phyloP scores from a whole-genome alignment of 2,113 vertebrate genomes.

The Mirounga angustirostris region DNA sequence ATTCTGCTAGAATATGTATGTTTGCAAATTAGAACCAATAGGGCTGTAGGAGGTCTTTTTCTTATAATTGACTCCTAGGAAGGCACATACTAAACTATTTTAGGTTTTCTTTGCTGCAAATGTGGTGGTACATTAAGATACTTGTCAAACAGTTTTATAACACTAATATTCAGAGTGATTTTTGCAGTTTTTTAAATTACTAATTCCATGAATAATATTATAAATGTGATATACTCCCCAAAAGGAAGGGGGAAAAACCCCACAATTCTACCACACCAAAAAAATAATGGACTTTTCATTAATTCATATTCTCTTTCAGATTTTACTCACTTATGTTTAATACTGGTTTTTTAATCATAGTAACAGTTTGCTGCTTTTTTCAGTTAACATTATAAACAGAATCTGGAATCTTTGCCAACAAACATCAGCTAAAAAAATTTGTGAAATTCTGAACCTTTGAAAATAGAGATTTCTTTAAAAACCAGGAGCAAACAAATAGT shows the following conservation, averaged over 20 bases:
- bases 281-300: constrained; percentile 50
- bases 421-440: constrained; percentile 31
- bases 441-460: constrained; percentile 58
- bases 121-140: neutral
- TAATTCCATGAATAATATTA: constrained; percentile 43
- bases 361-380: constrained; percentile 37
- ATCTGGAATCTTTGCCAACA: constrained; percentile 50
- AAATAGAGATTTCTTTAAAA: constrained; percentile 48
- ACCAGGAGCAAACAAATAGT: neutral
- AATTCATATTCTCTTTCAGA: constrained; percentile 31
- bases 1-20: neutral
- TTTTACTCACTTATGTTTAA: constrained; percentile 45
- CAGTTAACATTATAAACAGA: constrained; percentile 43
- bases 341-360: constrained; percentile 60
- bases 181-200: constrained; percentile 14
- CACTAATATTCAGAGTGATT: neutral
- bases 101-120: constrained; percentile 33
- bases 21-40: constrained; percentile 50
- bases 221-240: neutral
- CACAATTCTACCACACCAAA: constrained; percentile 12
- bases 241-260: constrained; percentile 4
- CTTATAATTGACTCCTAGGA: neutral
- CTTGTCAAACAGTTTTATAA: constrained; percentile 31
- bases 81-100: neutral
- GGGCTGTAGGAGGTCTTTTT: neutral